These are phyloP conservation scores for Leptocoma aspasia DNA, from an alignment of 2,113 vertebrate genomes.

Conservation along the genomic window DNA sequence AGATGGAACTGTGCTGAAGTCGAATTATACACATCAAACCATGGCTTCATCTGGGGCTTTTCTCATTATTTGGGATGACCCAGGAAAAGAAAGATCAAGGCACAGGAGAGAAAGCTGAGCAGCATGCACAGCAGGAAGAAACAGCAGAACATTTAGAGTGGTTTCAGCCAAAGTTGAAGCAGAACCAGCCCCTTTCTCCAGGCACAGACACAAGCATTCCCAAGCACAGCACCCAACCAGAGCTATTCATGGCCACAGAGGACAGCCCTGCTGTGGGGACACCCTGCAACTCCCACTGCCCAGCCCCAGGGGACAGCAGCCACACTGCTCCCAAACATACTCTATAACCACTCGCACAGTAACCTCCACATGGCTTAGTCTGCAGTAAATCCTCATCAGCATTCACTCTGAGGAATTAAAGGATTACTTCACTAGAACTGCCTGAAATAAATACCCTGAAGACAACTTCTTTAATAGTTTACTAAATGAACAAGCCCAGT, in stretches of 20 bases:
- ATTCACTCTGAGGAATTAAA: slow-evolving; percentile 36
- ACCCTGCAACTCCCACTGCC: neutral
- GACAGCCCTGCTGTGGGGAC: neutral
- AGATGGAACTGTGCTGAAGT: neutral
- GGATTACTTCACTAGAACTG: slow-evolving; percentile 4
- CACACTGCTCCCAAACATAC: neutral
- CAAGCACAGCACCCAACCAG: accelerated
- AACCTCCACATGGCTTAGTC: neutral
- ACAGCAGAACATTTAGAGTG: neutral
- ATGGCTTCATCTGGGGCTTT: neutral
- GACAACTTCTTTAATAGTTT: neutral
- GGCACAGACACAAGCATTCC: neutral
- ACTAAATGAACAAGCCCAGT: neutral
- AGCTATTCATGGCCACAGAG: accelerated
- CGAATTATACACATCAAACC: neutral
- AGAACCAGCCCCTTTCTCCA: neutral
- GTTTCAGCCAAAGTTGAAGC: neutral
- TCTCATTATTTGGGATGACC: neutral
- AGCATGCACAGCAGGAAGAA: neutral
- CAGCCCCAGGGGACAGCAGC: neutral
- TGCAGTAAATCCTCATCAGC: neutral
- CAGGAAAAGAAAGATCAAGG: neutral
- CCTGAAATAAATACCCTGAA: slow-evolving; percentile 5
- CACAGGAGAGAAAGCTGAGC: neutral
- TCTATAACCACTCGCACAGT: neutral